A percentile compares a stretch with the other conserved stretches of the same genome.
These are phyloP conservation scores for Creontiades dilutus DNA, from an alignment of 2,888 invertebrate genomes.

Conservation along the genomic window DNA sequence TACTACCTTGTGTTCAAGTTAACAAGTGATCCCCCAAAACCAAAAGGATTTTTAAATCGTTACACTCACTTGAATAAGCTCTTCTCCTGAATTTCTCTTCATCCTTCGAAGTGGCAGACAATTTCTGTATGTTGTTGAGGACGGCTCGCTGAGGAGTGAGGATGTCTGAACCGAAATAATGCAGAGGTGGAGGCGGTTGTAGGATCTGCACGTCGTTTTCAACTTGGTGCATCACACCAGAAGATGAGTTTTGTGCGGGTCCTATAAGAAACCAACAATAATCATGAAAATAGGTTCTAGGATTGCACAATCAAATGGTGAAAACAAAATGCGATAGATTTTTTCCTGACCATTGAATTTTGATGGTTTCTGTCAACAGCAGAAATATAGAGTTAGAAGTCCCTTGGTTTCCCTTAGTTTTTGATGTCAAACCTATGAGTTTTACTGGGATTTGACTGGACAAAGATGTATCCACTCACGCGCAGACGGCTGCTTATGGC, in stretches of 20 bases:
- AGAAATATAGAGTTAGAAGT: no score
- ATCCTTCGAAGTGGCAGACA: constrained; percentile 57
- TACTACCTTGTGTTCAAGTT: background rate
- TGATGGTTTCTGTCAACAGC: no score
- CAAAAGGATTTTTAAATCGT: background rate
- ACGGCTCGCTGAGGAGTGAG: constrained; percentile 58
- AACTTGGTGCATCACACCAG: constrained; percentile 58
- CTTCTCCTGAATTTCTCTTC: constrained; percentile 61
- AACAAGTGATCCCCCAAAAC: background rate
- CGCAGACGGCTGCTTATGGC: no score
- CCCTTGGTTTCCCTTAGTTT: no score
- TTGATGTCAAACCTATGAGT: no score
- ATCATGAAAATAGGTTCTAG: no score
- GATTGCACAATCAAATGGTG: no score
- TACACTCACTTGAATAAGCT: constrained; percentile 61
- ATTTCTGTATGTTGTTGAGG: constrained; percentile 59
- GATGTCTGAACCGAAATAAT: constrained; percentile 38
- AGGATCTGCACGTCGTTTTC: constrained; percentile 58
- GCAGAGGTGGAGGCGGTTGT: constrained; percentile 48
- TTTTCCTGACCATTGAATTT: no score
- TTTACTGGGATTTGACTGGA: no score
- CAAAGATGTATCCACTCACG: no score
- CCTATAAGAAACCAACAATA: no score
- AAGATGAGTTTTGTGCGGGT: background rate
- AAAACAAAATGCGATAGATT: no score